Conservation (phyloP, 2,888 invertebrate species). For the Macropis europaea region DNA sequence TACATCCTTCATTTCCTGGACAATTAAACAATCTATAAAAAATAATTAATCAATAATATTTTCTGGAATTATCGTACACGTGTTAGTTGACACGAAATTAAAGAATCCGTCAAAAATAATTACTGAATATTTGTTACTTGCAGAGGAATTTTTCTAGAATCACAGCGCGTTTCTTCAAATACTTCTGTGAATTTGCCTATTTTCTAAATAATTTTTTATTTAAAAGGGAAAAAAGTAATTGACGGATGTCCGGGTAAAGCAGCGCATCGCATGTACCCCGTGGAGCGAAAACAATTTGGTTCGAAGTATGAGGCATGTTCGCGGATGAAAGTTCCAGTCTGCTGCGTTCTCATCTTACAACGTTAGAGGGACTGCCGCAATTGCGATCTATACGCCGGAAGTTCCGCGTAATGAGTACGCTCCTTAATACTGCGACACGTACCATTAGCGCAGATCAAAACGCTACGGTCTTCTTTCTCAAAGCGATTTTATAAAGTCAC, state of each 20-base stretch:
- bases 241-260: slow-evolving; percentile 35
- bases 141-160: too few species aligned
- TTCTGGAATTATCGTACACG: too few species aligned
- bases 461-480: background rate
- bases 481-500: background rate
- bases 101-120: too few species aligned
- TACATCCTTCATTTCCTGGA: too few species aligned
- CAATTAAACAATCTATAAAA: too few species aligned
- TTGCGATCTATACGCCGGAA: slow-evolving; percentile 44
- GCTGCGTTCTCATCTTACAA: slow-evolving; percentile 51
- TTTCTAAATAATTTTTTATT: too few species aligned
- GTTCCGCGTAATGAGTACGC: slow-evolving; percentile 47
- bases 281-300: slow-evolving; percentile 47
- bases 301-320: slow-evolving; percentile 52
- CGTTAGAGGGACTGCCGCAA: slow-evolving; percentile 46
- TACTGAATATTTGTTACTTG: too few species aligned
- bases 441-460: slow-evolving; percentile 13
- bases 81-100: too few species aligned
- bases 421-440: slow-evolving; percentile 31
- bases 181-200: too few species aligned
- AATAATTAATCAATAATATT: too few species aligned
- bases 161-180: too few species aligned
- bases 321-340: slow-evolving; percentile 57
- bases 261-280: slow-evolving; percentile 27
- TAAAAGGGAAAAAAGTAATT: slow-evolving; percentile 5